Conservation (phyloP, 2,113 vertebrate species). For the Ursus arctos region DNA sequence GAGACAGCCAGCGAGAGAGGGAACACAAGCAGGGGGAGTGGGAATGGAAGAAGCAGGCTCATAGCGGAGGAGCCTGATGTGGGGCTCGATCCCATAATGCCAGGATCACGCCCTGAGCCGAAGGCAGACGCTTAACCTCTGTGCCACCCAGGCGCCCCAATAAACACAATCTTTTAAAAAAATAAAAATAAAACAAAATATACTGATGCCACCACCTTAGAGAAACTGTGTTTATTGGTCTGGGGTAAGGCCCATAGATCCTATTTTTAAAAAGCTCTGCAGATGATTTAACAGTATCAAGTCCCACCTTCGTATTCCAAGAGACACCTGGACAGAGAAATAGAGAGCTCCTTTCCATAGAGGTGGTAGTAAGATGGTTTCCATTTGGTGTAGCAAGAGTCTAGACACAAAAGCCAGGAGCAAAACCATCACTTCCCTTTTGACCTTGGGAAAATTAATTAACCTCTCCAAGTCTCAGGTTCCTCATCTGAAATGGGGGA, state of each 20-base stretch:
- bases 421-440: neutral
- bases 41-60: too few relatives aligned
- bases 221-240: neutral
- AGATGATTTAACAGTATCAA: neutral
- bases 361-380: neutral
- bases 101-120: too few relatives aligned
- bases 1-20: too few relatives aligned
- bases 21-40: too few relatives aligned
- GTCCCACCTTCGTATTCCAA: neutral
- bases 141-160: too few relatives aligned
- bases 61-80: too few relatives aligned
- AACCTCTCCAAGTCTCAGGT: neutral
- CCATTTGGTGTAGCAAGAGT: neutral
- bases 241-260: neutral
- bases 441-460: neutral
- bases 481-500: neutral
- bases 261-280: neutral
- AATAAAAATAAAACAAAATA: neutral
- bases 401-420: neutral
- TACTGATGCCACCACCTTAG: neutral
- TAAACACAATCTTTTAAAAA: neutral
- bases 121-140: too few relatives aligned
- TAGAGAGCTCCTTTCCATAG: neutral
- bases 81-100: too few relatives aligned
- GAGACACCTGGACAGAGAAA: neutral